Conservation (phyloP, 2,113 vertebrate genomes). For the Mesitornis unicolor region DNA sequence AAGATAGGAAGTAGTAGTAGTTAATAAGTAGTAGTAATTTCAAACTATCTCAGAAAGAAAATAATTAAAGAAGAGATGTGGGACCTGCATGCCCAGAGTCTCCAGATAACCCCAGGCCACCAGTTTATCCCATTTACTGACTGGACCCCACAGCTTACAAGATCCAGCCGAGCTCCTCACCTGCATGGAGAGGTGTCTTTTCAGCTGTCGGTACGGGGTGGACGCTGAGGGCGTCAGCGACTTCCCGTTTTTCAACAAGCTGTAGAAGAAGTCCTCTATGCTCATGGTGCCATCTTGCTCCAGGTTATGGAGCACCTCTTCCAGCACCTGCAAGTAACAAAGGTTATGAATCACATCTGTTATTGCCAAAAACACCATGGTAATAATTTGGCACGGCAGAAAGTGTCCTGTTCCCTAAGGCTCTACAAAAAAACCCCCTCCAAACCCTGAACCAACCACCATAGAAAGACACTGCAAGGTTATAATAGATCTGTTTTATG, state of each 20-base stretch:
- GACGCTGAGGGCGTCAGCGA: conserved; percentile 83
- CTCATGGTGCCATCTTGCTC: conserved; percentile 80
- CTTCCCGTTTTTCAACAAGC: conserved; percentile 79
- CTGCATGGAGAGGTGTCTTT: conserved; percentile 92
- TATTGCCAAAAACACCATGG: background rate
- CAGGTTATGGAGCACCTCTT: conserved; percentile 79
- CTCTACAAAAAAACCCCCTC: background rate
- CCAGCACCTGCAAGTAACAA: conserved; percentile 67
- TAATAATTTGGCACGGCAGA: background rate
- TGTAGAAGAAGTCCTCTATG: conserved; percentile 87
- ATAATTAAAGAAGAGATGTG: background rate
- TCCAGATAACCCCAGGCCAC: background rate
- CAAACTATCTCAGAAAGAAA: background rate
- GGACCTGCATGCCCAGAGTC: background rate
- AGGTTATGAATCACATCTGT: background rate
- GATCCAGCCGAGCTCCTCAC: conserved; percentile 54
- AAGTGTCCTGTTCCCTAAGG: background rate
- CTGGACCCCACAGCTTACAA: background rate
- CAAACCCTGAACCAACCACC: too few relatives aligned
- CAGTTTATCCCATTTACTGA: background rate
- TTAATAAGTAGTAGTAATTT: too few relatives aligned
- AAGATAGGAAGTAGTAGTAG: rapidly evolving
- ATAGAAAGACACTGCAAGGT: background rate
- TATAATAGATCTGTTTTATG: background rate
- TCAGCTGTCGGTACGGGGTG: conserved; percentile 91